phyloP scores from a whole-genome alignment of 2,113 vertebrate genomes.

The Oreamnos americanus region DNA sequence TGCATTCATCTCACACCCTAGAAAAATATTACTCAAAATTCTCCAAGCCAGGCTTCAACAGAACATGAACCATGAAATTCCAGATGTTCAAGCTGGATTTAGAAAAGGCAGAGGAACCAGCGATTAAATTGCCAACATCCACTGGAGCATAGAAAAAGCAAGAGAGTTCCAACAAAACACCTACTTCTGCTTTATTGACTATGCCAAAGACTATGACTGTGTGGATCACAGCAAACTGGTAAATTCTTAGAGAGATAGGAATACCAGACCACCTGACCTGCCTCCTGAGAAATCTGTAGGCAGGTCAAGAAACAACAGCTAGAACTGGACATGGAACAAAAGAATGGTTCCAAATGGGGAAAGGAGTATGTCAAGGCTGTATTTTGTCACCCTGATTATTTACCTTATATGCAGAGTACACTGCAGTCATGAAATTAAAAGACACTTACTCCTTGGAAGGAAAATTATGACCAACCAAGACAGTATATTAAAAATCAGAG shows the following conservation, averaged over 20 bases:
- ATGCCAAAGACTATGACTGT: background rate
- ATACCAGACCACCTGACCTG: background rate
- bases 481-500: background rate
- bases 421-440: background rate
- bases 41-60: background rate
- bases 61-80: background rate
- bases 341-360: background rate
- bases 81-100: background rate
- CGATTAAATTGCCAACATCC: background rate
- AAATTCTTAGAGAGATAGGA: background rate
- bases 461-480: background rate
- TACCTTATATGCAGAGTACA: background rate
- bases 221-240: background rate
- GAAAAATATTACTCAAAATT: background rate
- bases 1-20: background rate
- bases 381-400: background rate
- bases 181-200: background rate
- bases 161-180: background rate
- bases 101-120: background rate
- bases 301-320: background rate
- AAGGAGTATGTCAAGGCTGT: background rate
- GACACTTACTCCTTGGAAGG: background rate
- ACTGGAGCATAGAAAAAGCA: background rate
- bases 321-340: background rate
- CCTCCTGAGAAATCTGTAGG: background rate